Conservation (phyloP, 1,140 invertebrate genomes). For the Pygmarrhopalites habei region DNA sequence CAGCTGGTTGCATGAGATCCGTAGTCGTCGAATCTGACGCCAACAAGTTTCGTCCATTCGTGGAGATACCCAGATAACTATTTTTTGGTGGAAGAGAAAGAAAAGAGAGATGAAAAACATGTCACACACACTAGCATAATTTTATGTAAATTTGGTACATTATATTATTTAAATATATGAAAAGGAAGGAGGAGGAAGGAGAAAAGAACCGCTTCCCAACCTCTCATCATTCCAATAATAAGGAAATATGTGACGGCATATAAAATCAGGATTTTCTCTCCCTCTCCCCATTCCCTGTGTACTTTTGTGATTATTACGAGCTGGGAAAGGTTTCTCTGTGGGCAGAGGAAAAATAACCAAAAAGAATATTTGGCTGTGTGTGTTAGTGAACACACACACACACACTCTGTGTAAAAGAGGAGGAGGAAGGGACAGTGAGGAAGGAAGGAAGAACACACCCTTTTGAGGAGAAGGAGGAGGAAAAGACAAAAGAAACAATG, state of each 20-base stretch:
- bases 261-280: too few species aligned
- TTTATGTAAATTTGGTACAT: not conserved
- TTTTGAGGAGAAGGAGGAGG: not conserved
- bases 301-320: too few species aligned
- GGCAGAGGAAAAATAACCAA: too few species aligned
- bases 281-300: too few species aligned
- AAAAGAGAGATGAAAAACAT: too few species aligned
- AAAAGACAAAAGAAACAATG: not conserved
- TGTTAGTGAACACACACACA: not conserved
- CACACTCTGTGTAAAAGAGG: not conserved
- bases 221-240: too few species aligned
- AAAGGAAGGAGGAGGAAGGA: not conserved
- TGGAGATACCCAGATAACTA: constrained; percentile 51
- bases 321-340: too few species aligned
- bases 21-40: constrained; percentile 36
- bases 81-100: too few species aligned
- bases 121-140: not conserved
- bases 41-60: constrained; percentile 42
- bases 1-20: constrained; percentile 37
- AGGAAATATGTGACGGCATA: too few species aligned
- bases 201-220: too few species aligned
- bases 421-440: too few species aligned
- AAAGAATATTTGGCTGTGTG: too few species aligned
- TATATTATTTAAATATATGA: not conserved
- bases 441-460: not conserved